A percentile compares a stretch with the other conserved stretches of the same genome.
phyloP scores from a whole-genome alignment of 2,113 vertebrate species.

The Nothoprocta pentlandii region DNA sequence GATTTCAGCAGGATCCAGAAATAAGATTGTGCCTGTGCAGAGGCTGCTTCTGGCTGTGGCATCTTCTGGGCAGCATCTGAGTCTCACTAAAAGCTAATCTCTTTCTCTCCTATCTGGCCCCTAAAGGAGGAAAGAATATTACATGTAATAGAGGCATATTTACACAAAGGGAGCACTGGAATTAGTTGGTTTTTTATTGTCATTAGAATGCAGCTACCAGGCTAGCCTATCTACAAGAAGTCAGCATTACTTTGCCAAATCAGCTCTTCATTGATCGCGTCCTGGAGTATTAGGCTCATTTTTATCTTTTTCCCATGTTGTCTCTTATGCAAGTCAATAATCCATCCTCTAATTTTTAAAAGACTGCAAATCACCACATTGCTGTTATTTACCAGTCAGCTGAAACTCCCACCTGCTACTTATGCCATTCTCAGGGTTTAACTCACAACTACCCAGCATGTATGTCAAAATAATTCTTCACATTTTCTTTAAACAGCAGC shows the following conservation, averaged over 20 bases:
- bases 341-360: constrained; percentile 5
- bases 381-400: constrained; percentile 51
- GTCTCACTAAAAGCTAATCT: background rate
- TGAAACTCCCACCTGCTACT: background rate
- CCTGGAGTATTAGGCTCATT: background rate
- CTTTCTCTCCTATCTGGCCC: background rate
- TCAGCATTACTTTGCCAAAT: constrained; percentile 20
- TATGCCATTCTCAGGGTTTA: background rate
- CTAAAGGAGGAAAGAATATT: accelerated
- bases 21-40: background rate
- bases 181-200: background rate
- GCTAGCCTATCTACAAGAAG: background rate
- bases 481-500: constrained; percentile 7
- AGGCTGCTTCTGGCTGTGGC: accelerated
- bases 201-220: background rate
- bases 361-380: constrained; percentile 6
- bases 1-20: background rate
- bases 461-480: constrained; percentile 30
- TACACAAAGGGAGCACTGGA: background rate
- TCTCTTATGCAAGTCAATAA: constrained; percentile 28
- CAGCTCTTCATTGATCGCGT: constrained; percentile 1
- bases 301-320: background rate
- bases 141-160: background rate
- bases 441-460: background rate
- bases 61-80: background rate